Evolutionary conservation across 2,797 vertebrate genomes (phyloP).

Genomic region (Leuciscus waleckii): DNA sequence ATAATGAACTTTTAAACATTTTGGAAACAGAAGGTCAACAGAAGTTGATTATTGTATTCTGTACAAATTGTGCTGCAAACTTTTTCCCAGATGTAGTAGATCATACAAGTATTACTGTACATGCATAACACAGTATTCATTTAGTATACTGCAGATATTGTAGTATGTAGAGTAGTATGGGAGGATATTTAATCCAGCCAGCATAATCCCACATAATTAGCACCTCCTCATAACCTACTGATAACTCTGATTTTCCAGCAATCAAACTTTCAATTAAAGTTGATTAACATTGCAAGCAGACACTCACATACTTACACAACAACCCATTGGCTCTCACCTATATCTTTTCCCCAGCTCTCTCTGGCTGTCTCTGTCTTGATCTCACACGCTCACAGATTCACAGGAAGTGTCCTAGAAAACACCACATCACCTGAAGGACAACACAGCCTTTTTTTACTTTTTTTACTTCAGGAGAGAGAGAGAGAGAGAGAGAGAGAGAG

Average conservation of each 20-base stretch:
- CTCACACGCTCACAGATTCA: conserved; percentile 14
- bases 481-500: no score
- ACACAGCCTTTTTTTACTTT: conserved; percentile 1
- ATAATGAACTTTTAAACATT: not conserved
- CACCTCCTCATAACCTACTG: not conserved
- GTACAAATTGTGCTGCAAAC: not conserved
- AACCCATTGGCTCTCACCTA: not conserved
- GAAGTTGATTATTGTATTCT: not conserved
- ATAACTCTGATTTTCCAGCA: not conserved
- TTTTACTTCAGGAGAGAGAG: not conserved
- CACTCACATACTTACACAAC: not conserved
- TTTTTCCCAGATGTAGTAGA: no score
- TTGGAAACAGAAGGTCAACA: not conserved
- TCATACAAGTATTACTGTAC: not conserved
- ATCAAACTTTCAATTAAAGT: conserved; percentile 1
- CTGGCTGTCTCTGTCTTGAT: conserved; percentile 6
- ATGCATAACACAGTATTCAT: not conserved
- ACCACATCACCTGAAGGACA: conserved; percentile 46
- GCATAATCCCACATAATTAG: conserved; percentile 1
- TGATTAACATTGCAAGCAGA: not conserved
- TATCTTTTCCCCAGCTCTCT: not conserved
- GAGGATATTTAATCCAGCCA: not conserved
- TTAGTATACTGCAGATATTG: not conserved
- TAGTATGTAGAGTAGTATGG: not conserved
- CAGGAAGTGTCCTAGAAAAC: conserved; percentile 42